Evolutionary conservation across 2,113 vertebrate species (phyloP), one percentile per base, ranked within the genome.

Genomic region (Malurus melanocephalus): DNA sequence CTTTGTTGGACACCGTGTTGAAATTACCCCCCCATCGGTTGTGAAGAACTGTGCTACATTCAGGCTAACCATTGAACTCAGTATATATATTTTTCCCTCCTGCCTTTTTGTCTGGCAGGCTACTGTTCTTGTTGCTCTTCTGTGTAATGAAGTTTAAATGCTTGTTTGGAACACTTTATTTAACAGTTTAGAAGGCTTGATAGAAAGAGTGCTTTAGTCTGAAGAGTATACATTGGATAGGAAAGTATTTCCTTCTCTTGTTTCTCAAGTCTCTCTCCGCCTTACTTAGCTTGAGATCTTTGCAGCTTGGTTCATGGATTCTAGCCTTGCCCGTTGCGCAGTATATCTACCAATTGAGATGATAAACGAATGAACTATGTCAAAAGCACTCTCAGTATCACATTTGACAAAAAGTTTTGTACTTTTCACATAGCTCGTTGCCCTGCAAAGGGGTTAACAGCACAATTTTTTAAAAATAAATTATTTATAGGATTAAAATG

Each of bases 131-230:
- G 97, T 98, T 97, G 97, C 97, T 98, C 97, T 98, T 98, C 98
- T 98, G 97, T 98, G 97, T 97, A 97, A 98, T 98, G 98, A 98
- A 98, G 97, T 98, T 98, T 97, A 98, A 98, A 98, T 98, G 97
- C 97, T 98, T 98, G 98, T 98, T 98, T 98, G 98, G 97, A 97
- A 97, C 98, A 98, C 98, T 98, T 98, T 98, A 98, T 98, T 99
- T 98, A 98, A 98, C 98, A 98, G 97, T 98, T 98, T 98, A 98
- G 98, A 98, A 98, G 98, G 98, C 98, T 98, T 97, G 96, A 98
- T 98, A 98, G 98, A 95, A 98, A 97, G 98, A 98, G 98, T 98
- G 98, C 98, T 98, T 98, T 98, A 98, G 98, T 96, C 96, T 98
- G 97, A 98, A 98, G 98, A 98, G 97, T 98, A 98, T 96, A 96